These are phyloP conservation scores for Chascanopsetta lugubris DNA, from an alignment of 2,113 vertebrate species.

Conservation along the genomic window DNA sequence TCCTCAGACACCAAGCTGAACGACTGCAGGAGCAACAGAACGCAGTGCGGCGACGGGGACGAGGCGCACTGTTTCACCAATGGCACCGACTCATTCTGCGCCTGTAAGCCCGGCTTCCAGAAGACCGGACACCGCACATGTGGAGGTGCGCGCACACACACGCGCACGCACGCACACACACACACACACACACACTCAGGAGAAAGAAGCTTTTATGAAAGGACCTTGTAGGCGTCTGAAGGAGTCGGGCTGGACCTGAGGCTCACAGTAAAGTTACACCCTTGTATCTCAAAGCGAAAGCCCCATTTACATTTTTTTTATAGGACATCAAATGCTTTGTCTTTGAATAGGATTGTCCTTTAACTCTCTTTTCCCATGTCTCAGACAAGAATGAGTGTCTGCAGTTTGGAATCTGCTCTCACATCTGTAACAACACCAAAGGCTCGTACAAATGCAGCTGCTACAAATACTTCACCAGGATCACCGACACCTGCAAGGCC, in stretches of 20 bases:
- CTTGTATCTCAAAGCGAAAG: too few relatives aligned
- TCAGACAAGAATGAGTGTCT: slow-evolving; percentile 93
- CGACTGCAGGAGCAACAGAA: slow-evolving; percentile 87
- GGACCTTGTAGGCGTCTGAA: too few relatives aligned
- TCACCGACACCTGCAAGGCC: slow-evolving; percentile 91
- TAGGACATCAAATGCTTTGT: too few relatives aligned
- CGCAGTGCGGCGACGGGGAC: slow-evolving; percentile 86
- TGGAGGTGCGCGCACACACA: slow-evolving; percentile 81
- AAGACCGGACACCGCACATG: slow-evolving; percentile 86
- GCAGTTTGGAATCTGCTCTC: slow-evolving; percentile 91
- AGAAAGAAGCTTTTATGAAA: background rate
- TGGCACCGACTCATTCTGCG: slow-evolving; percentile 86
- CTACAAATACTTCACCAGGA: slow-evolving; percentile 92
- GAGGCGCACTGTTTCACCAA: slow-evolving; percentile 89
- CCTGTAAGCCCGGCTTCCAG: slow-evolving; percentile 91
- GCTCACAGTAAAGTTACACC: too few relatives aligned
- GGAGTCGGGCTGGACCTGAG: too few relatives aligned
- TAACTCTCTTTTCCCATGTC: slow-evolving; percentile 13
- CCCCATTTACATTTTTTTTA: too few relatives aligned
- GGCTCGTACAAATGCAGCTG: slow-evolving; percentile 94
- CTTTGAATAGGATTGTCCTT: too few relatives aligned
- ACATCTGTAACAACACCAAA: slow-evolving; percentile 98
- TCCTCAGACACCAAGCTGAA: slow-evolving; percentile 85
- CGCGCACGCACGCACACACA: background rate
- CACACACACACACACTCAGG: background rate